Evolutionary conservation across 2,797 vertebrate species (phyloP).

Genomic region (Gorsachius magnificus): DNA sequence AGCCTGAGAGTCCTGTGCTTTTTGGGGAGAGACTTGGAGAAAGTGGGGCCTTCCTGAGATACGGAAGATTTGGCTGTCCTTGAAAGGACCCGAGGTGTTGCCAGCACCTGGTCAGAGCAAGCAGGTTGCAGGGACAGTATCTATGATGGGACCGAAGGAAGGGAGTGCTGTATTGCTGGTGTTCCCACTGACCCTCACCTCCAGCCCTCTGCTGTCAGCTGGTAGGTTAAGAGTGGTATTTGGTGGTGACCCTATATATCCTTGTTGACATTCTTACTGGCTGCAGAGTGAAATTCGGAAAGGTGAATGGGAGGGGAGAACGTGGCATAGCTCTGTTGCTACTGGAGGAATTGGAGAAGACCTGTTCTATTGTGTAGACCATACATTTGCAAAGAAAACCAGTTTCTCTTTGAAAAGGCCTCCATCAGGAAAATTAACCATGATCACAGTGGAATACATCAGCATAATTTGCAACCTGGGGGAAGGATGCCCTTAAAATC

Average conservation of each 20-base stretch:
- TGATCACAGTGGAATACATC: not conserved
- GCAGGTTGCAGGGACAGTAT: not conserved
- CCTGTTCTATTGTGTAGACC: not conserved
- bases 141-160: fast-evolving
- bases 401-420: not conserved
- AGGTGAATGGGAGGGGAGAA: not conserved
- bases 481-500: not conserved
- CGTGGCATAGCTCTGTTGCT: not conserved
- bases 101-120: not conserved
- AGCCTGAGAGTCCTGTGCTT: not conserved
- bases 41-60: not conserved
- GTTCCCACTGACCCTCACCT: not conserved
- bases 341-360: not conserved
- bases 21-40: not conserved
- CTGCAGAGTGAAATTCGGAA: not conserved
- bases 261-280: not conserved
- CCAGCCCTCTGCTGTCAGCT: not conserved
- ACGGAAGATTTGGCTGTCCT: not conserved
- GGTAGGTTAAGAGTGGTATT: not conserved
- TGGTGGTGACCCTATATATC: not conserved
- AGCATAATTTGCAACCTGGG: not conserved
- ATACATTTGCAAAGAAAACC: not conserved
- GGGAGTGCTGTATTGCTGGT: not conserved
- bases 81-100: not conserved
- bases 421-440: not conserved